phyloP scores from a whole-genome alignment of 1,140 invertebrate genomes.

The Leucophenga varia region DNA sequence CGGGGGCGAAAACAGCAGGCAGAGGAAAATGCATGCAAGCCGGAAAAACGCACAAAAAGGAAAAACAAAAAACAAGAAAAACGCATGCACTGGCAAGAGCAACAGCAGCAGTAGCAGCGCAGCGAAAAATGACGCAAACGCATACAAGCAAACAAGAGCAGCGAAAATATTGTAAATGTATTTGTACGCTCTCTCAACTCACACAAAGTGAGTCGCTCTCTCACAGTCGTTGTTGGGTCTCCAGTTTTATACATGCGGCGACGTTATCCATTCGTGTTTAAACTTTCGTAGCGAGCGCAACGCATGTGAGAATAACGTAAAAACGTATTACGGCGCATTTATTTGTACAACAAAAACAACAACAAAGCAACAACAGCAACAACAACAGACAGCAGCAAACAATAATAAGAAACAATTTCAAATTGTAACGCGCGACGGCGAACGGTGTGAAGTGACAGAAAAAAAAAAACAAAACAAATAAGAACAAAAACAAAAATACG shows the following conservation, averaged over 20 bases:
- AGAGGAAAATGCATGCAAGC: slow-evolving; percentile 32
- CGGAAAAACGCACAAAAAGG: slow-evolving; percentile 33
- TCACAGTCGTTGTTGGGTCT: slow-evolving; percentile 21
- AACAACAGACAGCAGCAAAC: too few relatives aligned
- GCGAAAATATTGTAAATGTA: slow-evolving; percentile 7
- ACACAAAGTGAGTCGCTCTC: too few relatives aligned
- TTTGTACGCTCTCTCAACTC: slow-evolving; percentile 14
- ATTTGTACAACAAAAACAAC: slow-evolving; percentile 12
- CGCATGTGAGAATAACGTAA: slow-evolving; percentile 29
- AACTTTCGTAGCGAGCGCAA: slow-evolving; percentile 50
- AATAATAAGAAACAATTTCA: background rate
- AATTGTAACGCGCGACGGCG: too few relatives aligned
- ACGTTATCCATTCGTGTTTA: slow-evolving; percentile 36
- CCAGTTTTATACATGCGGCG: slow-evolving; percentile 42
- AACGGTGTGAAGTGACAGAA: too few relatives aligned
- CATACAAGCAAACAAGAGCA: too few relatives aligned
- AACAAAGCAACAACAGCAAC: too few relatives aligned
- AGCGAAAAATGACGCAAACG: too few relatives aligned
- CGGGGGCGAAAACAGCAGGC: too few relatives aligned
- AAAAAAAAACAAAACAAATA: slow-evolving; percentile 18
- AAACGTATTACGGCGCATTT: too few relatives aligned
- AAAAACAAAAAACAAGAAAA: too few relatives aligned
- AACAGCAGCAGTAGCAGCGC: too few relatives aligned
- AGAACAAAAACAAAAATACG: slow-evolving; percentile 5
- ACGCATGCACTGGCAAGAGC: too few relatives aligned